Evolutionary conservation across 1,140 invertebrate species (phyloP).

Genomic region (Pachypsylla venusta): DNA sequence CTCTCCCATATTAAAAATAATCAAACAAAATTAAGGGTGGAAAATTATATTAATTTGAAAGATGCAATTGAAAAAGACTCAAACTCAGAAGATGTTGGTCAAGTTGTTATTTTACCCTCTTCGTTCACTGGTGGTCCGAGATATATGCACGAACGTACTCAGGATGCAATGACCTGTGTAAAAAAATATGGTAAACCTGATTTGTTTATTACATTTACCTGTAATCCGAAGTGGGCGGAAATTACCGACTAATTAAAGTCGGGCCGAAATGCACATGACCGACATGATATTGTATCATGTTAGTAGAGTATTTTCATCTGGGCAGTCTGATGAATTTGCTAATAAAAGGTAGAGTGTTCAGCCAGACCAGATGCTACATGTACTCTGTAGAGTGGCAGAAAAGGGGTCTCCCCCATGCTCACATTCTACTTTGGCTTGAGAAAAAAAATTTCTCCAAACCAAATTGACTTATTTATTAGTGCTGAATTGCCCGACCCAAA

Average conservation of each 20-base stretch:
- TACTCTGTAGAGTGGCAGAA: conserved; percentile 35
- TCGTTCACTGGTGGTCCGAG: conserved; percentile 10
- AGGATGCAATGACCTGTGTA: conserved; percentile 15
- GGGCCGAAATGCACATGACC: background rate
- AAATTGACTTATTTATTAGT: conserved; percentile 8
- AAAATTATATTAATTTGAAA: conserved; percentile 24
- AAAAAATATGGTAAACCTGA: conserved; percentile 13
- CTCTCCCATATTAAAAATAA: conserved; percentile 27
- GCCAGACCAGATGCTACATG: conserved; percentile 24
- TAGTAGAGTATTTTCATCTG: too few species aligned
- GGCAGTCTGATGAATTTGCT: conserved; percentile 12
- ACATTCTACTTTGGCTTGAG: conserved; percentile 8
- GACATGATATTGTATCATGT: background rate
- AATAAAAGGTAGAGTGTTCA: conserved; percentile 12
- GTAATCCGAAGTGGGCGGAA: conserved; percentile 15
- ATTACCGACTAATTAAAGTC: background rate
- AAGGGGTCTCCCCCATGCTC: conserved; percentile 13
- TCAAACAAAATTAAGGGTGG: conserved; percentile 28
- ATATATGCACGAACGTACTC: conserved; percentile 10
- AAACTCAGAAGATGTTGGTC: conserved; percentile 23
- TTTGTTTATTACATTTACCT: conserved; percentile 17
- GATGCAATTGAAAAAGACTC: conserved; percentile 17
- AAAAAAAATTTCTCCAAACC: background rate
- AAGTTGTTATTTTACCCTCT: conserved; percentile 7
- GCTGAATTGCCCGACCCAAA: background rate